Percentiles rank a stretch among this genome's conserved stretches.
These are phyloP conservation scores for Coptotermes formosanus DNA, from an alignment of 1,140 invertebrate species.

Conservation along the genomic window DNA sequence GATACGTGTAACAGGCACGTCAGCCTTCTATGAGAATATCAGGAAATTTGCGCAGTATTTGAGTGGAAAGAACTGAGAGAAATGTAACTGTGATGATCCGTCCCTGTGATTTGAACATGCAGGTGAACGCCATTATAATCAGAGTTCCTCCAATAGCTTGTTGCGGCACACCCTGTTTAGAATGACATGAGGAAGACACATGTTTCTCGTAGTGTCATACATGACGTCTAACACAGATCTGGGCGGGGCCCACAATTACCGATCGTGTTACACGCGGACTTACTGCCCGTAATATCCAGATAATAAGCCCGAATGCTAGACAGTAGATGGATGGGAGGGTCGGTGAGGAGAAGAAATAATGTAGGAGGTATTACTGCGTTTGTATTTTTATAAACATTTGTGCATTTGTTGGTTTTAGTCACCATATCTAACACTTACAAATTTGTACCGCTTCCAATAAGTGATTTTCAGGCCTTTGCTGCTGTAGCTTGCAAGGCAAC, in stretches of 20 bases:
- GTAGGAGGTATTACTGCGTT: no score
- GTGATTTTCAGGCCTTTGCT: neutral
- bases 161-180: neutral
- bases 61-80: no score
- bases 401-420: no score
- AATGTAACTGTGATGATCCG: neutral
- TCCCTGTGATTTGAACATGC: neutral
- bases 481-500: neutral
- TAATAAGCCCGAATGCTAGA: neutral
- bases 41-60: no score
- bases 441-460: neutral
- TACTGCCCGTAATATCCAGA: neutral
- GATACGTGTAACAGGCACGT: no score
- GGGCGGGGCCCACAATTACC: neutral
- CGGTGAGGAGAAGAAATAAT: neutral
- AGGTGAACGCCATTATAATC: neutral
- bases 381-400: no score
- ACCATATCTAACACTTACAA: neutral
- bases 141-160: neutral
- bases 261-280: conserved; percentile 13
- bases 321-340: neutral
- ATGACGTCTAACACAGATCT: neutral
- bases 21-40: no score
- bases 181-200: conserved; percentile 6
- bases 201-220: neutral